Evolutionary conservation across 2,797 vertebrate species (phyloP).

Genomic region (Coccyzus lansbergi): DNA sequence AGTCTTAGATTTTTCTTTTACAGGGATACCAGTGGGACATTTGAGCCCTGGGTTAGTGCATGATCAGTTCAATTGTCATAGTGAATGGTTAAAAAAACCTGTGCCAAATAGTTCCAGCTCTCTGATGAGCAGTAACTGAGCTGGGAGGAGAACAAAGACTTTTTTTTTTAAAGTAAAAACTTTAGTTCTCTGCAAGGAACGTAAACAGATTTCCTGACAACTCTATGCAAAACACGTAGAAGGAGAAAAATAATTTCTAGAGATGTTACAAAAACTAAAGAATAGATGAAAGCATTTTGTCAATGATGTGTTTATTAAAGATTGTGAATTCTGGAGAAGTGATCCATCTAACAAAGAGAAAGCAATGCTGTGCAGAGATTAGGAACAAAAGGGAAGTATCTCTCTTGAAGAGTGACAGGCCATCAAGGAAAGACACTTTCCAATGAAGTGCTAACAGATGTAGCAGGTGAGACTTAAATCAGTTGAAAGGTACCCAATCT

Average conservation of each 20-base stretch:
- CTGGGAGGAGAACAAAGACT: conserved; percentile 45
- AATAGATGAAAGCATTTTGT: conserved; percentile 75
- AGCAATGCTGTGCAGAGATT: conserved; percentile 57
- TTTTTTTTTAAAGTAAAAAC: too few relatives aligned
- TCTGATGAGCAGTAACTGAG: conserved; percentile 17
- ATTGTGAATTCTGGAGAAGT: conserved; percentile 63
- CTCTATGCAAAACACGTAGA: conserved; percentile 62
- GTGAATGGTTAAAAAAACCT: not conserved
- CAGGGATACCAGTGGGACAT: not conserved
- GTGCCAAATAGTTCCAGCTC: not conserved
- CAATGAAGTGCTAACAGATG: conserved; percentile 69
- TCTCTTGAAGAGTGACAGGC: conserved; percentile 66
- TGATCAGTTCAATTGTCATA: not conserved
- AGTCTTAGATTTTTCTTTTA: not conserved
- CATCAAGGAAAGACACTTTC: conserved; percentile 55
- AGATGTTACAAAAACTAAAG: conserved; percentile 64
- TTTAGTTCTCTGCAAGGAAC: too few relatives aligned
- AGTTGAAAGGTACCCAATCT: conserved; percentile 53
- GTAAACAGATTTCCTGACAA: conserved; percentile 69
- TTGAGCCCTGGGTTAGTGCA: not conserved
- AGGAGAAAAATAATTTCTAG: conserved; percentile 62
- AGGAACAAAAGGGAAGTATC: conserved; percentile 65
- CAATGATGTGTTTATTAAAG: conserved; percentile 72
- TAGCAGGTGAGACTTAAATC: conserved; percentile 58
- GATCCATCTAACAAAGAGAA: conserved; percentile 60